phyloP scores from a whole-genome alignment of 2,113 vertebrate genomes.

The Puma concolor region DNA sequence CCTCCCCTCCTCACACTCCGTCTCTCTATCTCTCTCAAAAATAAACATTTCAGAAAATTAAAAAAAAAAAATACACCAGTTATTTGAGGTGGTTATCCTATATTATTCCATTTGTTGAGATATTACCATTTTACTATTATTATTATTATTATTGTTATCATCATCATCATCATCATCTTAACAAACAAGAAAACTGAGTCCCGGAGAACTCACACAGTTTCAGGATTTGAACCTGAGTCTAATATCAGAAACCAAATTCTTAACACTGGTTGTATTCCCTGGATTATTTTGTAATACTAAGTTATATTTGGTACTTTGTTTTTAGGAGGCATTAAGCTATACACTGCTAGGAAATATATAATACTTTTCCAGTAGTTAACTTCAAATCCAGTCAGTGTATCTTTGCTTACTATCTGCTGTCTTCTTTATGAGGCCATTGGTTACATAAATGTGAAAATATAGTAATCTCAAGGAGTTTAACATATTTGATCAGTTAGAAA shows the following conservation, averaged over 20 bases:
- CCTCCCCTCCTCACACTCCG: too few relatives aligned
- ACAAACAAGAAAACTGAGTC: neutral
- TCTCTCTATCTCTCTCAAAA: too few relatives aligned
- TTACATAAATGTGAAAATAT: neutral
- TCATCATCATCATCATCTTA: neutral
- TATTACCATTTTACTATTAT: neutral
- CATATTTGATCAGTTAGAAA: constrained; percentile 18
- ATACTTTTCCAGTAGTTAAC: neutral
- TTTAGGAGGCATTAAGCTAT: neutral
- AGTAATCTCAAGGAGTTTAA: neutral
- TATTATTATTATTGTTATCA: neutral
- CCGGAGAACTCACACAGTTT: neutral
- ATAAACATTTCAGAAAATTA: too few relatives aligned
- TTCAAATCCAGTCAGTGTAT: neutral
- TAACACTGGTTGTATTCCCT: neutral
- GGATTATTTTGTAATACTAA: neutral
- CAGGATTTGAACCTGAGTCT: neutral
- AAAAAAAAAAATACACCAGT: neutral
- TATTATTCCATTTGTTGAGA: neutral
- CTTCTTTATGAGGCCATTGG: neutral
- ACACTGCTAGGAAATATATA: neutral
- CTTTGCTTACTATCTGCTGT: neutral
- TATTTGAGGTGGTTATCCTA: neutral
- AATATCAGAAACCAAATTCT: constrained; percentile 8
- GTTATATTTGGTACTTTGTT: constrained; percentile 2